Base-by-base conservation (phyloP, 2,888 invertebrate genomes). In the Drosophila aldrichi region DNA sequence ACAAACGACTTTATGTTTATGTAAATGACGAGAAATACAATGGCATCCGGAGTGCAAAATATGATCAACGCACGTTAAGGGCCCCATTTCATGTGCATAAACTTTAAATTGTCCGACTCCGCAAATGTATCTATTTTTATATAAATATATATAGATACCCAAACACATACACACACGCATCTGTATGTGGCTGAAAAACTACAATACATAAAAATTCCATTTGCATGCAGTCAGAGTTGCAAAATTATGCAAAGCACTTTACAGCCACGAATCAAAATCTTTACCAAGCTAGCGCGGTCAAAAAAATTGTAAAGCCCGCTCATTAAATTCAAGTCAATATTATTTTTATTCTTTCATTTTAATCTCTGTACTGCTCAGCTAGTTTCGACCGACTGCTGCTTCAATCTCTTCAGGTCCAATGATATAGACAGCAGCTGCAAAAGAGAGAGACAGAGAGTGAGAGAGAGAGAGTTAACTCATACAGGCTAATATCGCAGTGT, bases 1-100 rank as follows among this genome's bases (percentile, higher is more conserved):
- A 84, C 78, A 69, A 74, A 70, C 67, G 84, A 86, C 81, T 84
- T 89, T 86, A 87, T 84, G 84, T 78, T 87, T 89, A 89, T 87
- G 84, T 81, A 89, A 89, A 89, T 89, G 59, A 68, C 72, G 70
- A 63, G 55, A 29, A 66, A 20, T 74, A 83, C 71, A 87, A 66
- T 60, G 63, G 57, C 82, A 74, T 74, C 71, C 87, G 84, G 89
- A 84, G 84, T 84, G 84, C 89, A 81, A 89, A 84, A 83, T 89
- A 84, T 83, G 87, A 84, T 84, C 84, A 77, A 68, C 67, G 69
- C 55, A 69, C 49, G 64, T 72, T 72, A 70, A 60, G 69, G 48
- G 51, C 55, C 62, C 72, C 72, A 77, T 76, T 79, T 64, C 61
- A 63, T 65, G 41, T 32, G 40, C 68, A 84, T 89, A 78, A 89